Conservation (phyloP, 2,797 vertebrate species). For the Lutjanus argentimaculatus region DNA sequence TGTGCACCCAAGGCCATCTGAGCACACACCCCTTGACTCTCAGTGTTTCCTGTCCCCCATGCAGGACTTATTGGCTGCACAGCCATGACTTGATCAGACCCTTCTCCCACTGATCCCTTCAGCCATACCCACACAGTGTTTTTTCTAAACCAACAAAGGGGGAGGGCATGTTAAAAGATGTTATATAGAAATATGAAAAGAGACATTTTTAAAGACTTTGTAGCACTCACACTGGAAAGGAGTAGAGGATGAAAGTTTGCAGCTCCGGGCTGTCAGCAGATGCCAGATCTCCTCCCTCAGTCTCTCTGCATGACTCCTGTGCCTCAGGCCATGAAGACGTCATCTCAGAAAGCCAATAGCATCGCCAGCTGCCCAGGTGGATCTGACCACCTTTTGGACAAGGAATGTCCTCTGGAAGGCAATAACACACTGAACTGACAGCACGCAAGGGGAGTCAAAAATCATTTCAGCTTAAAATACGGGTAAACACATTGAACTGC, state of each 20-base stretch:
- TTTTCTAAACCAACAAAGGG: constrained; percentile 57
- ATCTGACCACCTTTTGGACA: constrained; percentile 83
- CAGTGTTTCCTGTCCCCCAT: constrained; percentile 20
- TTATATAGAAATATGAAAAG: neutral
- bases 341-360: constrained; percentile 84
- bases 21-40: constrained; percentile 60
- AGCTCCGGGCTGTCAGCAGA: constrained; percentile 68
- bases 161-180: neutral
- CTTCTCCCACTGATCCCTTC: constrained; percentile 15
- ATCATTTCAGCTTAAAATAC: neutral
- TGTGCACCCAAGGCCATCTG: constrained; percentile 75
- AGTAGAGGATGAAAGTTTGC: constrained; percentile 76
- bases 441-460: neutral
- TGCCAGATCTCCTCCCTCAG: constrained; percentile 75
- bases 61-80: constrained; percentile 26
- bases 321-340: constrained; percentile 77
- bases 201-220: neutral
- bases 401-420: constrained; percentile 64
- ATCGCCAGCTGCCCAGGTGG: constrained; percentile 72
- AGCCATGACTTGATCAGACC: constrained; percentile 10
- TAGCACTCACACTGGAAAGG: constrained; percentile 79
- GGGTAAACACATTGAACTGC: neutral
- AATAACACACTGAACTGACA: constrained; percentile 3
- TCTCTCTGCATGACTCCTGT: constrained; percentile 62
- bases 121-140: constrained; percentile 80